Evolutionary conservation across 1,140 invertebrate species (phyloP), one percentile per base, ranked within the genome.

Genomic region (Patella vulgata): DNA sequence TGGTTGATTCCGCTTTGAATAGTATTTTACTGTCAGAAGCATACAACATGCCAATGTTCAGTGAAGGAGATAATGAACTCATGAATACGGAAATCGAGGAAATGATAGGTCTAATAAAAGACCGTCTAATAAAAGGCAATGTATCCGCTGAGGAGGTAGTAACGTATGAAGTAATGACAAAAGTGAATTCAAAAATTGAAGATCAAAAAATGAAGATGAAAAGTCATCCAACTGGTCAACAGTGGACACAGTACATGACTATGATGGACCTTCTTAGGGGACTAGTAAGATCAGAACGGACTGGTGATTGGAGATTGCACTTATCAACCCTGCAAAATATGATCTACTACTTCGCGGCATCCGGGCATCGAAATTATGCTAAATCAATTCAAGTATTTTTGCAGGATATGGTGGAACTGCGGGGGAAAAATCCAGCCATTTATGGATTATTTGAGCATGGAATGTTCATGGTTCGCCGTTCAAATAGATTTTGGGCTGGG

Each of bases 361-460:
- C 71, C 55, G 84, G 85, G 23, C 86, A 86, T 66, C 80, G 82
- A 59, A 58, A 75, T 28, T 86, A 86, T 72, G 79, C 85, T 3
- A 87, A 87, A 79, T 83, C 78, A 52, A 62, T 69, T 36, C 75
- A 82, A 42, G 50, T 86, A 19, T 86, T 86, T 70, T 50, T 86
- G 6, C 85, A 86, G 79, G 66, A 84, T 68, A 85, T 82, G 83
- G 0, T 48, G 57, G 42, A 75, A 54, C 69, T 82, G 59, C n/a
- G 74, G 44, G 52, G 66, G 9, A 63, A 25, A 33, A 40, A 52
- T 48, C 42, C 46, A 48, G 59, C 63, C n/a, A 28, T 46, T 17
- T 44, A 69, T 51, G 4, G 79, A 83, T 0, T 64, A 79, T 81
- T 70, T 59, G 55, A 23, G 14, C 19, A 55, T 48, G 65, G 68